Evolutionary conservation across 2,888 invertebrate species (phyloP), one percentile per base, ranked within the genome.

Genomic region (Leptinotarsa juncta): DNA sequence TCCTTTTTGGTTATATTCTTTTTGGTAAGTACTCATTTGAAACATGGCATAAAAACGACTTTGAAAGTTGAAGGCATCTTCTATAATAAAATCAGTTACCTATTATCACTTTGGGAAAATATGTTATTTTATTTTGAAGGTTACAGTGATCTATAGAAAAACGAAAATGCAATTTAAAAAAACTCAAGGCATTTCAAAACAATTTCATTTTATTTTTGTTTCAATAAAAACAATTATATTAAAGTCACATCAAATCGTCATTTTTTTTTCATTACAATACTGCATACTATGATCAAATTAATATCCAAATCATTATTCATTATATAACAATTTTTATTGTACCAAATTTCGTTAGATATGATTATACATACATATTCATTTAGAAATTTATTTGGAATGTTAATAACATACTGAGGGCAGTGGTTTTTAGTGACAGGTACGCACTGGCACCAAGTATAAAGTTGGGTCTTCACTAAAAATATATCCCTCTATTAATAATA

Each of bases 391-490:
- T 20, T 66, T 70, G 72, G 75, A 72, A 75, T 72, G 72, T 69
- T 66, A 53, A 32, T 48, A 57, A 55, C 48, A 49, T 70, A 48
- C 14, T 69, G n/a, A 74, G 71, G 76, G 73, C 72, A 73, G 73
- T 76, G 72, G 51, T 67, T 72, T 75, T 75, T 73, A 71, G 70
- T 72, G 60, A 74, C 60, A 42, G 50, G 57, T 72, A 65, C 68
- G 50, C 49, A 32, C 65, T 57, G 26, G 62, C 42, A 62, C 62
- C 42, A n/a, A 60, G 23, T 18, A 69, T 55, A 3, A 72, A 48
- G 66, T 76, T 74, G 65, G 65, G 60, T 67, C 71, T 67, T 72
- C 72, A 72, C 73, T 73, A 77, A 77, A 74, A 74, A 73, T 66
- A 60, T 71, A 32, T 51, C 71, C 71, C 77, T 67, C 69, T 73